Evolutionary conservation across 2,797 vertebrate genomes (phyloP), one percentile per base, ranked within the genome.

Genomic region (Cynopterus sphinx): DNA sequence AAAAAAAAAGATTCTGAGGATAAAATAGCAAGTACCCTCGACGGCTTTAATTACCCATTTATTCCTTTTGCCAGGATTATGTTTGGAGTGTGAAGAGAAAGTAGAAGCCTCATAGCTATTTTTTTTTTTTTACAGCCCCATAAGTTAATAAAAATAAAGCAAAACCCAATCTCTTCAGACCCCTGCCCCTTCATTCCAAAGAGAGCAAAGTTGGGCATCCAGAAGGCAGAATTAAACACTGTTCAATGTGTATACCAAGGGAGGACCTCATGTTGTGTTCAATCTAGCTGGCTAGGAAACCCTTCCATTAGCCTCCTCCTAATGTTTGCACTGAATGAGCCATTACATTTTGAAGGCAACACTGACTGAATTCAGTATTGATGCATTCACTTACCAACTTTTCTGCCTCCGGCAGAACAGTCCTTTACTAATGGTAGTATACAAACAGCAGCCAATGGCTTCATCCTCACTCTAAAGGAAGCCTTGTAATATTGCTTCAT

Each of bases 331-430:
- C 90, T 94, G 95, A 97, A 95, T 94, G 96, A 97, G 85, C 90
- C 95, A 96, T 97, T 96, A 94, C 55, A 28, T 96, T 98, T 93
- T 95, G 96, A 96, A 89, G 90, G 97, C 95, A 89, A 74, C 90
- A 92, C 93, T 84, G 65, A 97, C 95, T 96, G 93, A 95, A 95
- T 96, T 96, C 93, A 36, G 92, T 97, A 96, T 95, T 97, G 97
- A 96, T 96, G 91, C 51, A 81, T 95, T 96, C 82, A 96, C 93
- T 97, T 95, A 88, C 85, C 92, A 96, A 97, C 92, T 96, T 96
- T 96, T 83, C 86, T 92, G 94, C 95, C 97, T 96, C 82, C 0
- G 92, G 97, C 97, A 92, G 65, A 95, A 61, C 94, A 94, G 93
- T 84, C 90, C 91, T 95, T 96, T 96, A 85, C 96, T 93, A 90